These are phyloP conservation scores for Euphydryas editha DNA, from an alignment of 2,888 invertebrate species.

Conservation along the genomic window DNA sequence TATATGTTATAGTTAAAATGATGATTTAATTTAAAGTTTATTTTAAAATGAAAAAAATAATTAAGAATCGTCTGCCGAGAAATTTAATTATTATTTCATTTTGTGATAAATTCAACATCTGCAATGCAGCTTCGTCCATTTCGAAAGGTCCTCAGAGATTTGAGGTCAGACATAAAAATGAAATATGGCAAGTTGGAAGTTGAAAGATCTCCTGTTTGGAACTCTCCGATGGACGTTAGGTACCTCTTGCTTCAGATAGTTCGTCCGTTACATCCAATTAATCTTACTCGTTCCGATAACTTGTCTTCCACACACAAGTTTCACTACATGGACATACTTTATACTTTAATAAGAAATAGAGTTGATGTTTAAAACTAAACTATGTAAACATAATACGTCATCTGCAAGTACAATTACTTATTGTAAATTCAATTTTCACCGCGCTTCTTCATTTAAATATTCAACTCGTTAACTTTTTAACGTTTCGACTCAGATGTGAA, in stretches of 20 bases:
- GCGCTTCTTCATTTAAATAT: conserved; percentile 41
- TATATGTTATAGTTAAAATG: neutral
- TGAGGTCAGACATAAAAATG: conserved; percentile 31
- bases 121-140: conserved; percentile 42
- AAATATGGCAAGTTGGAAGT: conserved; percentile 26
- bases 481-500: conserved; percentile 39
- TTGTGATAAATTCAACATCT: conserved; percentile 40
- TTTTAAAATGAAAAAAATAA: conserved; percentile 4
- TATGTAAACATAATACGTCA: conserved; percentile 25
- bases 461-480: conserved; percentile 42
- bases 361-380: conserved; percentile 24
- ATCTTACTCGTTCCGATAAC: conserved; percentile 17
- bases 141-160: conserved; percentile 32
- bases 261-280: conserved; percentile 24
- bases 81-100: conserved; percentile 39
- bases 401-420: conserved; percentile 55
- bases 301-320: conserved; percentile 24
- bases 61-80: conserved; percentile 35
- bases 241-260: conserved; percentile 7
- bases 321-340: conserved; percentile 16
- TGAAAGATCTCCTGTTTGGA: conserved; percentile 16
- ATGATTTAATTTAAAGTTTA: neutral
- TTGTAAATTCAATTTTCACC: conserved; percentile 36
- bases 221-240: conserved; percentile 10
- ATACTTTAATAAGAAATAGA: conserved; percentile 7